Conservation (phyloP, 2,797 vertebrate species). For the Coregonus ussuriensis region DNA sequence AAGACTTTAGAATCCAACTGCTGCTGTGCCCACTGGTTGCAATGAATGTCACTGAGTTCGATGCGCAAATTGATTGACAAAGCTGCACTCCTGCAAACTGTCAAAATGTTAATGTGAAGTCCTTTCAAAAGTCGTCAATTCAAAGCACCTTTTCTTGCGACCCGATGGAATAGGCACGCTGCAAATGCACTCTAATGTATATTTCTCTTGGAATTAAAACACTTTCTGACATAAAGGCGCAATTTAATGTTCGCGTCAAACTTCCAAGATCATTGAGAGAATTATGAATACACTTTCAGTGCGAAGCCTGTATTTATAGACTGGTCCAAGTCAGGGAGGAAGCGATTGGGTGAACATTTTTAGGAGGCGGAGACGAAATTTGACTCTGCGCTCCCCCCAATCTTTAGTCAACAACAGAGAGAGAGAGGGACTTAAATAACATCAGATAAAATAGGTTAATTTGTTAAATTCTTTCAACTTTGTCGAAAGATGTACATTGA, state of each 20-base stretch:
- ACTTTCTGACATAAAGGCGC: conserved; percentile 34
- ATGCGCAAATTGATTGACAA: conserved; percentile 38
- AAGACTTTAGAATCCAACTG: conserved; percentile 58
- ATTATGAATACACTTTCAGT: conserved; percentile 50
- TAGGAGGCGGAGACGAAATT: conserved; percentile 70
- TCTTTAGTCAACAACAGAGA: conserved; percentile 53
- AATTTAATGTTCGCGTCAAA: conserved; percentile 19
- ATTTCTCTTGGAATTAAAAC: conserved; percentile 22
- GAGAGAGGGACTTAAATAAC: conserved; percentile 29
- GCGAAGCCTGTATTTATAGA: conserved; percentile 66
- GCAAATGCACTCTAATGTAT: conserved; percentile 35
- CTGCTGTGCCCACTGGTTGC: conserved; percentile 52
- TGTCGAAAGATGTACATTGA: neutral
- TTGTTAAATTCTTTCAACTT: neutral
- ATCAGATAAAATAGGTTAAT: conserved; percentile 26
- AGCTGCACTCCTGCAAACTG: conserved; percentile 46
- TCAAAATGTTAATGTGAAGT: conserved; percentile 25
- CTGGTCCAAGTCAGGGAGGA: conserved; percentile 46
- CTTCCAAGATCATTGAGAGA: conserved; percentile 42
- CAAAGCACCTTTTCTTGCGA: conserved; percentile 20
- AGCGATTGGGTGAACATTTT: conserved; percentile 55
- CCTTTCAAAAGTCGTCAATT: conserved; percentile 45
- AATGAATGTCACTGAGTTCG: conserved; percentile 46
- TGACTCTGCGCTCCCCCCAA: conserved; percentile 42
- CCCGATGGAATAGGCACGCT: conserved; percentile 20